Conservation (phyloP, 2,888 invertebrate genomes). For the Iphiclides podalirius region DNA sequence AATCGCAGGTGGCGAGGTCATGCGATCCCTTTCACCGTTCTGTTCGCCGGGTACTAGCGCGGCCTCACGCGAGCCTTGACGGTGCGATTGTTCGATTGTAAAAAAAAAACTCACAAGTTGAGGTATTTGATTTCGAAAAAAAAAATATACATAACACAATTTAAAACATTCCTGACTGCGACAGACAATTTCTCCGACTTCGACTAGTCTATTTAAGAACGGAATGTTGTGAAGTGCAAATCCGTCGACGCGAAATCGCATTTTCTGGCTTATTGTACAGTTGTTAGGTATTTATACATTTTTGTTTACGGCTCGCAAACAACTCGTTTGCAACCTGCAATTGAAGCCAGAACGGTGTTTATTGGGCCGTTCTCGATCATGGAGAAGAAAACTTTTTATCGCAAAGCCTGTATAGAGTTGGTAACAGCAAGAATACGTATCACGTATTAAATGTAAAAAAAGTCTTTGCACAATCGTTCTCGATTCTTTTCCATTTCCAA, state of each 20-base stretch:
- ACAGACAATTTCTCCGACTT: neutral
- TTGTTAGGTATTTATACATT: no score
- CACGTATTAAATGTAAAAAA: no score
- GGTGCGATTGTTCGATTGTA: constrained; percentile 42
- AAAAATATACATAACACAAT: no score
- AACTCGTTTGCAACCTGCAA: no score
- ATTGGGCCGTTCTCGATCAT: neutral
- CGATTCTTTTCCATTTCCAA: neutral
- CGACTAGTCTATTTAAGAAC: neutral
- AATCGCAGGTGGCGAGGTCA: constrained; percentile 62
- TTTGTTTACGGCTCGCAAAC: no score
- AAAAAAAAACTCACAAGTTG: no score
- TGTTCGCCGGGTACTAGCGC: constrained; percentile 52
- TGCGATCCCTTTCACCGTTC: constrained; percentile 69
- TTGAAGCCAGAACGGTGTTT: no score
- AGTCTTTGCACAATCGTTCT: neutral
- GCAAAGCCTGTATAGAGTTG: neutral
- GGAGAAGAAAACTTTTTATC: neutral
- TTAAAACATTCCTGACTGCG: no score
- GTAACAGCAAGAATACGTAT: no score
- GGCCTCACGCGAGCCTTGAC: constrained; percentile 68
- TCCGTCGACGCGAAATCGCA: no score
- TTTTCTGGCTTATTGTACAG: no score
- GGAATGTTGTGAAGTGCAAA: neutral
- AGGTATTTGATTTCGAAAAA: neutral